These are phyloP conservation scores for Agrotis ipsilon DNA, from an alignment of 2,888 invertebrate species.

Conservation along the genomic window DNA sequence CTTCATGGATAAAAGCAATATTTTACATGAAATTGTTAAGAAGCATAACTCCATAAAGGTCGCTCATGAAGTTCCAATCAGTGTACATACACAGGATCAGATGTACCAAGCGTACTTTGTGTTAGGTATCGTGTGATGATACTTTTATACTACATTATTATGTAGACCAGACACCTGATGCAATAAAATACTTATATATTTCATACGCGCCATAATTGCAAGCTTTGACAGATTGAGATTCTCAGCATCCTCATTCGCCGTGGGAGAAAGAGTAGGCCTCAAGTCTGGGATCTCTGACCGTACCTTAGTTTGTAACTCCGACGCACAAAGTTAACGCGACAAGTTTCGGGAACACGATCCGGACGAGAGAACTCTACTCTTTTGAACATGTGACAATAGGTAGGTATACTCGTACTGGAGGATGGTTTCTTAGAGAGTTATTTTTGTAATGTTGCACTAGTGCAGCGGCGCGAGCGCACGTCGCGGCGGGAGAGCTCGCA, in stretches of 20 bases:
- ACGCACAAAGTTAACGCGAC: slow-evolving; percentile 48
- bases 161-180: slow-evolving; percentile 69
- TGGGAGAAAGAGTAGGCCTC: slow-evolving; percentile 75
- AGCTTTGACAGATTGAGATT: slow-evolving; percentile 57
- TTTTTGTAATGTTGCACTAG: slow-evolving; percentile 84
- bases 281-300: slow-evolving; percentile 66
- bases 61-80: slow-evolving; percentile 59
- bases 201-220: slow-evolving; percentile 63
- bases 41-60: slow-evolving; percentile 56
- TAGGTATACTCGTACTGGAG: slow-evolving; percentile 70
- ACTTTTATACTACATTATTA: slow-evolving; percentile 68
- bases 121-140: slow-evolving; percentile 69
- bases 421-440: slow-evolving; percentile 82
- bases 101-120: slow-evolving; percentile 67
- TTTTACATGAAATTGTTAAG: slow-evolving; percentile 63
- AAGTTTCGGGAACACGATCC: slow-evolving; percentile 44
- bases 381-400: slow-evolving; percentile 77
- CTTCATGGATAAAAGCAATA: slow-evolving; percentile 75
- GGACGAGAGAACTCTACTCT: slow-evolving; percentile 75
- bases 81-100: slow-evolving; percentile 60
- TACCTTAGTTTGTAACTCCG: slow-evolving; percentile 44
- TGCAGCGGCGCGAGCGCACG: slow-evolving; percentile 58
- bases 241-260: slow-evolving; percentile 55
- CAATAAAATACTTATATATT: slow-evolving; percentile 66
- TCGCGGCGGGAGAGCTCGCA: slow-evolving; percentile 31